Base-by-base conservation (phyloP, 1,140 invertebrate species). In the Trichonephila inaurata region DNA sequence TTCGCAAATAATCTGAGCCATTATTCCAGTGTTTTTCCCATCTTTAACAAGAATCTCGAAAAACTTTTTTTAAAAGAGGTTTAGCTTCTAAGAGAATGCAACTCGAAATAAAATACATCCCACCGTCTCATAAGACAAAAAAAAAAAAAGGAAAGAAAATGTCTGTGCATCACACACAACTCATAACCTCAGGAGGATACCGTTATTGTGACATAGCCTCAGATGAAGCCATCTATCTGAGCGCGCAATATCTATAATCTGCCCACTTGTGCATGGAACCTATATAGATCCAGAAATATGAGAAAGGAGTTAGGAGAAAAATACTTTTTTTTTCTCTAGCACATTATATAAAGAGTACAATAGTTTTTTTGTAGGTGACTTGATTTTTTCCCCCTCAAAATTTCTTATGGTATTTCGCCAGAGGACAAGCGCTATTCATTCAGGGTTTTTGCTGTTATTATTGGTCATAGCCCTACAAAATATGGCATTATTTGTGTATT, bases 171-270 rank as follows among this genome's bases (percentile, higher is more conserved):
- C n/a, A 12, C 60, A 10, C 64, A 40, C 87, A 89, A 89, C 81
- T 89, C 61, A 72, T 89, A 89, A 33, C 66, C 44, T 61, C 69
- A 28, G n/a, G 72, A 91, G 72, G 12, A 24, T 16, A 33, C 90
- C 33, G 81, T 91, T 91, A 91, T 91, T 85, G 81, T 60, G 90
- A 91, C 81, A 85, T 61, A 33, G 44, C 61, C 40, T 19, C 33
- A 91, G 90, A 91, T 91, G 90, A 91, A 85, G 90, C 58, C 90
- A 91, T 91, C 90, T 91, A 91, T 91, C 90, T 91, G 60, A 21
- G 8, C 8, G 8, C 8, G 60, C 77, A 91, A 91, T 91, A 91
- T 91, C 90, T 91, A 91, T 91, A 91, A 91, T 91, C 90, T 91
- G 44, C 77, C 81, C 90, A 91, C 90, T 91, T 91, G 90, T 91